Conservation (phyloP, 1,140 invertebrate species). For the Agrypnia vestita region DNA sequence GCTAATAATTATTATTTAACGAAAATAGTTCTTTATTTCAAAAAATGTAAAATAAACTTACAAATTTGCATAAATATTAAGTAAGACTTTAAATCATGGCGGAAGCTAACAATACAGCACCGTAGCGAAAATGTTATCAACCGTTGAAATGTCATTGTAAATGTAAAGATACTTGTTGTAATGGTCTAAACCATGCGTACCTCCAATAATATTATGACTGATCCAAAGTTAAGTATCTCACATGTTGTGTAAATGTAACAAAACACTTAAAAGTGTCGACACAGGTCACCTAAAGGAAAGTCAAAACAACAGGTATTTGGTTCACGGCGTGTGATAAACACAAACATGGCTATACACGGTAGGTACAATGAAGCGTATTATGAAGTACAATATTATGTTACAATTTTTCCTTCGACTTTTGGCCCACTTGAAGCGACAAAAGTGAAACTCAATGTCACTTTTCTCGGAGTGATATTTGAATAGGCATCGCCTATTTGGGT, state of each 20-base stretch:
- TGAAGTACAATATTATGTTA: not conserved
- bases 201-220: no score
- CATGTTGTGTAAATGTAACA: not conserved
- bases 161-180: no score
- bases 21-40: no score
- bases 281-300: slow-evolving; percentile 20
- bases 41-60: no score
- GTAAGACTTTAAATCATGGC: no score
- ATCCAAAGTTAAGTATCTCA: no score
- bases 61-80: no score
- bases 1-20: no score
- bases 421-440: not conserved
- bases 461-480: not conserved
- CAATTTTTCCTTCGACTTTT: slow-evolving; percentile 21
- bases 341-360: not conserved
- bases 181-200: no score
- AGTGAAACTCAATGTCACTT: slow-evolving; percentile 39
- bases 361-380: slow-evolving; percentile 19
- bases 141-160: no score
- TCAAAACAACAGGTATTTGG: slow-evolving; percentile 22
- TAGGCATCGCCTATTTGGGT: slow-evolving; percentile 29
- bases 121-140: no score
- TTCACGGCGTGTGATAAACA: slow-evolving; percentile 27
- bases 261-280: slow-evolving; percentile 2
- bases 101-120: no score